Evolutionary conservation across 2,888 invertebrate species (phyloP).

Genomic region (Patella ulyssiponensis): DNA sequence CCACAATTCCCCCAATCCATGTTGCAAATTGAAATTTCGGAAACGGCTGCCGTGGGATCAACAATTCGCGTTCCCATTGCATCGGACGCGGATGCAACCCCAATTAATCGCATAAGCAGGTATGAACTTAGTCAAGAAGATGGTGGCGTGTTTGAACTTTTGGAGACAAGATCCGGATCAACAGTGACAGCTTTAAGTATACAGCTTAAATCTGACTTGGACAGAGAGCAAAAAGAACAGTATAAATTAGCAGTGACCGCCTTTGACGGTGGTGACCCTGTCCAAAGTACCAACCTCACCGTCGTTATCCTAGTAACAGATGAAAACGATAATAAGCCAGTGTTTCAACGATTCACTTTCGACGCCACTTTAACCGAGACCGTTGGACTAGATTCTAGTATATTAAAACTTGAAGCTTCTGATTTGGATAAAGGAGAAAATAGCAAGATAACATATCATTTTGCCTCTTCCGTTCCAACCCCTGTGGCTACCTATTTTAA

Average conservation of each 20-base stretch:
- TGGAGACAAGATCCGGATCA: background rate
- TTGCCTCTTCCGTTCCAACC: slow-evolving; percentile 19
- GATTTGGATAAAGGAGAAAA: slow-evolving; percentile 39
- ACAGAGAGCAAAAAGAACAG: slow-evolving; percentile 29
- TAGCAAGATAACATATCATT: slow-evolving; percentile 31
- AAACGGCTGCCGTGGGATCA: slow-evolving; percentile 26
- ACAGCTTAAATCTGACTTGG: slow-evolving; percentile 19
- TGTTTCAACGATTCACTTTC: slow-evolving; percentile 27
- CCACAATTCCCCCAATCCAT: slow-evolving; percentile 31
- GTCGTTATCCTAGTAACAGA: slow-evolving; percentile 28
- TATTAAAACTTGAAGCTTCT: slow-evolving; percentile 33
- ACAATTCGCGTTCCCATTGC: slow-evolving; percentile 34
- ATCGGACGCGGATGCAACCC: slow-evolving; percentile 33
- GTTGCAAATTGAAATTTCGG: slow-evolving; percentile 29
- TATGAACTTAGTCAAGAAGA: slow-evolving; percentile 30
- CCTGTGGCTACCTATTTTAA: slow-evolving; percentile 30
- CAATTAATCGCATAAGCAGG: slow-evolving; percentile 27
- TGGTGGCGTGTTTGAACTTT: slow-evolving; percentile 10
- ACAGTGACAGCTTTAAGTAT: slow-evolving; percentile 11
- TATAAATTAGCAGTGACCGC: slow-evolving; percentile 31
- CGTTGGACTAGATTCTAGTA: slow-evolving; percentile 18
- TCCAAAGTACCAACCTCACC: slow-evolving; percentile 25
- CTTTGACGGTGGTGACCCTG: slow-evolving; percentile 23
- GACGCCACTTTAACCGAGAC: slow-evolving; percentile 29
- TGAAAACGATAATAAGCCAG: slow-evolving; percentile 35